phyloP scores from a whole-genome alignment of 2,797 vertebrate species.

The Alca torda region DNA sequence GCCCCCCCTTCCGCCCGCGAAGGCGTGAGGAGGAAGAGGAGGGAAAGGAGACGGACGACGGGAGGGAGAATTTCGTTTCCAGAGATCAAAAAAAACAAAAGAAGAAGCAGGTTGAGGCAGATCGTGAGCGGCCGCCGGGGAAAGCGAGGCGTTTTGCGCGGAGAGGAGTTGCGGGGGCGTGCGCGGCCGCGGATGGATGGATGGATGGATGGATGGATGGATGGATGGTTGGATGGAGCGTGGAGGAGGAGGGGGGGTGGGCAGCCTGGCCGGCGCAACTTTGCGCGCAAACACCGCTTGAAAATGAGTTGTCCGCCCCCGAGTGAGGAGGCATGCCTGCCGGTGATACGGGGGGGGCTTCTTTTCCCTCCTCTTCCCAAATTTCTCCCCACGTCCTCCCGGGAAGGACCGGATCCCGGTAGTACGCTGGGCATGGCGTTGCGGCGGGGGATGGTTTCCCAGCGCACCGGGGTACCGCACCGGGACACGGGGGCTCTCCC shows the following conservation, averaged over 20 bases:
- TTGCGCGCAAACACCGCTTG: neutral
- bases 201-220: neutral
- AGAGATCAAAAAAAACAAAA: conserved; percentile 51
- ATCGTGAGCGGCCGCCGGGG: neutral
- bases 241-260: neutral
- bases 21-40: neutral
- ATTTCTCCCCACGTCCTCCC: neutral
- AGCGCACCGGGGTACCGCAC: neutral
- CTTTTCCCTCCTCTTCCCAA: neutral
- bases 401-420: neutral
- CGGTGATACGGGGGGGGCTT: neutral
- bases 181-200: neutral
- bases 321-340: neutral
- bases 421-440: neutral
- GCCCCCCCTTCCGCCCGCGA: neutral
- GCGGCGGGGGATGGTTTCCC: neutral
- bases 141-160: neutral
- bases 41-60: neutral
- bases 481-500: neutral
- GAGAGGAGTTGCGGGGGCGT: neutral
- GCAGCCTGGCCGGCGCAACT: neutral
- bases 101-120: conserved; percentile 30
- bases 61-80: neutral
- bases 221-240: neutral
- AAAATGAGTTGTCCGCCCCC: neutral